phyloP scores from a whole-genome alignment of 1,140 invertebrate genomes.

The Drosophila parabipectinata region DNA sequence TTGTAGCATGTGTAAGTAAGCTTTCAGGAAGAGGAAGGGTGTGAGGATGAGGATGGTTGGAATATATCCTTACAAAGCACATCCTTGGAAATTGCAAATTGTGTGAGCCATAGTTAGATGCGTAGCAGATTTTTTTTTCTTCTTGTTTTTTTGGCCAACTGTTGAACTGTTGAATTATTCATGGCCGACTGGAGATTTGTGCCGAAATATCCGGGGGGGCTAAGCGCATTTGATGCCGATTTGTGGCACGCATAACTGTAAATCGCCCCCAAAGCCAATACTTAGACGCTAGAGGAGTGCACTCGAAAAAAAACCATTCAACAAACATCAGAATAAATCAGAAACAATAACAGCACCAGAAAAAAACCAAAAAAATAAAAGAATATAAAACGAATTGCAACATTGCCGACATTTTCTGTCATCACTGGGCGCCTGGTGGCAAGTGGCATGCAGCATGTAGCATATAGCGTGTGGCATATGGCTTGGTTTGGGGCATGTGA shows the following conservation, averaged over 20 bases:
- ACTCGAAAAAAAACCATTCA: too few species aligned
- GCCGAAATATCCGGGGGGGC: slow-evolving; percentile 43
- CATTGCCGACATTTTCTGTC: slow-evolving; percentile 19
- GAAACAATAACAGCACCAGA: not conserved
- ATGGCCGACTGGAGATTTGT: slow-evolving; percentile 77
- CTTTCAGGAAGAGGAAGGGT: too few species aligned
- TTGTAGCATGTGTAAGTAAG: slow-evolving; percentile 19
- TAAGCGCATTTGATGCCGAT: slow-evolving; percentile 71
- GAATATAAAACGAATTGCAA: too few species aligned
- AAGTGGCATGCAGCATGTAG: slow-evolving; percentile 1
- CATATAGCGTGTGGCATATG: not conserved
- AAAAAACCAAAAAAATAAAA: too few species aligned
- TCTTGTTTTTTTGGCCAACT: slow-evolving; percentile 20
- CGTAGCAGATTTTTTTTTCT: too few species aligned
- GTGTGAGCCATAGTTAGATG: slow-evolving; percentile 55
- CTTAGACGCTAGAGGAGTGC: too few species aligned
- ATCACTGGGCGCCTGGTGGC: slow-evolving; percentile 47
- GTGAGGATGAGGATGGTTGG: too few species aligned
- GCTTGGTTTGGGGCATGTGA: not conserved
- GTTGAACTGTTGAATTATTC: slow-evolving; percentile 78
- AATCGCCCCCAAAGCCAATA: slow-evolving; percentile 48
- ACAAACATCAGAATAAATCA: not conserved
- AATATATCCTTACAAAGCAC: slow-evolving; percentile 29
- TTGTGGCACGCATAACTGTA: slow-evolving; percentile 74
- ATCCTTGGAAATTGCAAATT: slow-evolving; percentile 72